Conservation (phyloP, 30 jellyfish, hydroid and myxozoan species). For the Turritopsis rubra region DNA sequence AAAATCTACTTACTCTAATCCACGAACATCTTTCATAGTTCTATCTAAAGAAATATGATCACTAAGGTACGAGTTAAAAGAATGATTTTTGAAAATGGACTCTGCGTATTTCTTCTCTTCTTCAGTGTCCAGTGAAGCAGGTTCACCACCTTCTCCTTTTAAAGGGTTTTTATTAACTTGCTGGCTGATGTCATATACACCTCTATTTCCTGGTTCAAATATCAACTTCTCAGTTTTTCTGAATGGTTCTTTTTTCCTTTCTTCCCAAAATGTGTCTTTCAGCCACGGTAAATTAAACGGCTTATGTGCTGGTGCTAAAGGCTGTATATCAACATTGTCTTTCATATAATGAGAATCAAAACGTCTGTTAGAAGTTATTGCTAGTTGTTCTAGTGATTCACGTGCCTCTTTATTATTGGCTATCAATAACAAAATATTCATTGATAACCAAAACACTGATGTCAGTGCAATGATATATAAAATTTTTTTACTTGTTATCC, state of each 20-base stretch:
- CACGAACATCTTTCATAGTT: constrained; percentile 77
- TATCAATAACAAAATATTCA: constrained; percentile 64
- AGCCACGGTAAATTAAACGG: constrained; percentile 84
- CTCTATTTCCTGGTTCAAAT: constrained; percentile 35
- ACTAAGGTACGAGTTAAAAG: constrained; percentile 86
- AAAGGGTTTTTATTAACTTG: constrained; percentile 63
- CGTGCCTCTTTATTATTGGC: constrained; percentile 83
- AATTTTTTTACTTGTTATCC: constrained; percentile 30
- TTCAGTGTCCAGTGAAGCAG: constrained; percentile 63
- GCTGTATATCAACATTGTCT: constrained; percentile 46
- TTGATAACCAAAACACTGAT: constrained; percentile 87
- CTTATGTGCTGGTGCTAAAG: constrained; percentile 78
- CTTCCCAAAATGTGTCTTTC: constrained; percentile 30
- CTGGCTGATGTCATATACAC: constrained; percentile 75
- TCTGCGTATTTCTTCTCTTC: constrained; percentile 71
- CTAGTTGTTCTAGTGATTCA: constrained; percentile 63
- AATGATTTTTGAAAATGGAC: constrained; percentile 77
- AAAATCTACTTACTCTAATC: constrained; percentile 56
- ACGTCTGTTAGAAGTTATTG: constrained; percentile 46
- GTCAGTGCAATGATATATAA: constrained; percentile 73
- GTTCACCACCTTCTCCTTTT: constrained; percentile 89
- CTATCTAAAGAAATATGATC: constrained; percentile 87
- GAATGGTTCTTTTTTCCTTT: background rate
- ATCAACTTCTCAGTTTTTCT: background rate
- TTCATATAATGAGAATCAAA: constrained; percentile 82